phyloP scores from a whole-genome alignment of 2,113 vertebrate species.

The Meriones unguiculatus region DNA sequence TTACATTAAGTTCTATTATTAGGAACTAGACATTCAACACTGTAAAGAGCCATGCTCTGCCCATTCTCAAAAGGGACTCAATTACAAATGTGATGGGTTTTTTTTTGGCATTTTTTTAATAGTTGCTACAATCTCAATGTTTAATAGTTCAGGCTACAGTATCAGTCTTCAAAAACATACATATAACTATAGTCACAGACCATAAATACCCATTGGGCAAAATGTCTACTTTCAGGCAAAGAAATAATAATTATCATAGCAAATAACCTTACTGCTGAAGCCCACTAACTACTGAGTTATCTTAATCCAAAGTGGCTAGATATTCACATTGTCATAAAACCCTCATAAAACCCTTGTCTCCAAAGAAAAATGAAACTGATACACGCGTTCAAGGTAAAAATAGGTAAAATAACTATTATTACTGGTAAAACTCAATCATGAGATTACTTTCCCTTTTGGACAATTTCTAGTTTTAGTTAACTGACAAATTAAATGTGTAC shows the following conservation, averaged over 20 bases:
- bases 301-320: constrained; percentile 62
- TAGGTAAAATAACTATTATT: constrained; percentile 79
- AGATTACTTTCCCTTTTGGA: background rate
- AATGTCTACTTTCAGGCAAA: background rate
- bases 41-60: background rate
- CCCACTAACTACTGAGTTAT: constrained; percentile 69
- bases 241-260: background rate
- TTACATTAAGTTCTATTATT: background rate
- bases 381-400: constrained; percentile 65
- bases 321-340: constrained; percentile 50
- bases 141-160: constrained; percentile 63
- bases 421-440: background rate
- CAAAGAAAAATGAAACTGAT: constrained; percentile 53
- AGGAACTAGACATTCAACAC: background rate
- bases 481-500: background rate
- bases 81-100: background rate
- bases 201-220: constrained; percentile 67
- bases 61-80: background rate
- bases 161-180: constrained; percentile 24
- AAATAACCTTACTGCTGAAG: constrained; percentile 67
- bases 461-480: background rate
- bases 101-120: constrained; percentile 43
- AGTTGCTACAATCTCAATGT: constrained; percentile 35
- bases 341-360: background rate
- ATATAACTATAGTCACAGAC: constrained; percentile 70